Conservation (phyloP, 1,140 invertebrate genomes). For the Acarapis woodi region DNA sequence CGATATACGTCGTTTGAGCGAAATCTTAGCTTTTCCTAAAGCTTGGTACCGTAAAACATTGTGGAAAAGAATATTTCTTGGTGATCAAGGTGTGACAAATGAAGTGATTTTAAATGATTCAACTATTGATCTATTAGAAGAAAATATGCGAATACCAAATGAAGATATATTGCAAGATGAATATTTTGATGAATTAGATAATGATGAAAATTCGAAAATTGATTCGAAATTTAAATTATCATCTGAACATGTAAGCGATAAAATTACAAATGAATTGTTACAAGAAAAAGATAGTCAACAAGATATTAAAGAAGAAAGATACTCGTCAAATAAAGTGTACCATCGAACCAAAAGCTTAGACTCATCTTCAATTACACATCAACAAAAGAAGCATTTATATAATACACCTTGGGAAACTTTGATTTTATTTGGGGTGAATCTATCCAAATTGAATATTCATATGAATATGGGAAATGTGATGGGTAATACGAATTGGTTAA, state of each 20-base stretch:
- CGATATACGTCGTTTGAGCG: constrained; percentile 85
- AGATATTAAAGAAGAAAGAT: background rate
- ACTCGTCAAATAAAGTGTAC: background rate
- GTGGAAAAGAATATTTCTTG: constrained; percentile 65
- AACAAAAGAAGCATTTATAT: constrained; percentile 1
- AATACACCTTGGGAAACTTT: constrained; percentile 51
- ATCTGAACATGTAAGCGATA: background rate
- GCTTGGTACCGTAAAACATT: constrained; percentile 87
- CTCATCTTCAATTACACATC: background rate
- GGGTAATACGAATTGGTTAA: constrained; percentile 84
- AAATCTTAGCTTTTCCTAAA: constrained; percentile 89
- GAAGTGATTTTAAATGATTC: constrained; percentile 20
- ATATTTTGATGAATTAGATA: background rate
- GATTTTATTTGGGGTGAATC: constrained; percentile 78
- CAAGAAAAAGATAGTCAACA: background rate
- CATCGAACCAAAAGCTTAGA: background rate
- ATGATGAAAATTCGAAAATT: background rate
- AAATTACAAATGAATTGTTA: background rate
- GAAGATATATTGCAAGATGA: no score
- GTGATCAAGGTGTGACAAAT: constrained; percentile 35
- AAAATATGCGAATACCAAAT: background rate
- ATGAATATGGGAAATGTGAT: constrained; percentile 99
- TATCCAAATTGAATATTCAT: constrained; percentile 73
- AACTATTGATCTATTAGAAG: constrained; percentile 2
- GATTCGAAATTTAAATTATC: background rate